A percentile compares a stretch with the other conserved stretches of the same genome.
These are phyloP conservation scores for Hystrix brachyura DNA, from an alignment of 2,113 vertebrate species.

Conservation along the genomic window DNA sequence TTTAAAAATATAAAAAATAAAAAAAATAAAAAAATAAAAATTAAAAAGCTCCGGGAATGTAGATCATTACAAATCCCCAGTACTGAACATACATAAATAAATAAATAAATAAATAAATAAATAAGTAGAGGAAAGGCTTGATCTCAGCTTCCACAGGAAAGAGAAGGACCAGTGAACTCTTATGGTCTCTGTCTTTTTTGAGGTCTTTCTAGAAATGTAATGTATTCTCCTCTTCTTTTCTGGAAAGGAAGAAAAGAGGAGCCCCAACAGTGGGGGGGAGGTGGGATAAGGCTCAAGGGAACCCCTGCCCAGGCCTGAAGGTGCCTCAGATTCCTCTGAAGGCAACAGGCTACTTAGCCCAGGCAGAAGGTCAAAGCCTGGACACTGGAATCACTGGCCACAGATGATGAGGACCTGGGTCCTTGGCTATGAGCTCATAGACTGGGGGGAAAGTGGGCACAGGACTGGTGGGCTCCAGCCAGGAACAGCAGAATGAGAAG, in stretches of 20 bases:
- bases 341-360: not conserved
- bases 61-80: not conserved
- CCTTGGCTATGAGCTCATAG: not conserved
- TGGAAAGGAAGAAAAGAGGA: constrained; percentile 42
- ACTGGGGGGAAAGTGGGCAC: not conserved
- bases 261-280: not conserved
- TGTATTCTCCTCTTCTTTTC: not conserved
- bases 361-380: not conserved
- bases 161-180: not conserved
- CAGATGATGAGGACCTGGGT: not conserved
- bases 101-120: not conserved
- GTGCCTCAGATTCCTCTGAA: not conserved
- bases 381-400: not conserved
- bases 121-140: not conserved
- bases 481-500: not conserved
- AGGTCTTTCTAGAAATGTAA: constrained; percentile 31
- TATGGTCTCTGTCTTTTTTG: not conserved
- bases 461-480: not conserved
- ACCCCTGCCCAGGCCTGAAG: not conserved
- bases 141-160: not conserved
- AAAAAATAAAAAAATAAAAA: not conserved
- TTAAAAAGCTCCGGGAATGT: not conserved
- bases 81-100: not conserved
- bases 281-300: not conserved
- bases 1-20: not conserved